Conservation (phyloP, 2,797 vertebrate species). For the Propithecus perrieri region DNA sequence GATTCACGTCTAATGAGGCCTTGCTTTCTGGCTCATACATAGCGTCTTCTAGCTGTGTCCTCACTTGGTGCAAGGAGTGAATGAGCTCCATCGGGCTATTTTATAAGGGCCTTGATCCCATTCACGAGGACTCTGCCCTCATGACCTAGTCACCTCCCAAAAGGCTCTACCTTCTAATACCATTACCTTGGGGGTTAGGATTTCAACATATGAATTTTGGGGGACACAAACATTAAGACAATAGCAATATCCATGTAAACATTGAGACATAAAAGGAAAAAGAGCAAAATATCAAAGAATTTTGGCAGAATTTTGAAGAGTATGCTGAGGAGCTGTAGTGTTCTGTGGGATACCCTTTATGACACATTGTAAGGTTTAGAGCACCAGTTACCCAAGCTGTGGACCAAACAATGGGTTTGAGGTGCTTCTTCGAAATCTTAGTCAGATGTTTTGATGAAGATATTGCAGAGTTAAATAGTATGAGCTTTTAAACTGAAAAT, state of each 20-base stretch:
- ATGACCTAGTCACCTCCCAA: neutral
- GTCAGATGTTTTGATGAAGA: neutral
- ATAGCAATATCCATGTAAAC: neutral
- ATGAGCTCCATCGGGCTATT: neutral
- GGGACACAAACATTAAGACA: neutral
- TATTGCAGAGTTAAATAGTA: neutral
- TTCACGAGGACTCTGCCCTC: no score
- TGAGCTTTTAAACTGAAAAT: neutral
- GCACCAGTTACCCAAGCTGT: neutral
- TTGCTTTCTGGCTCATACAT: neutral
- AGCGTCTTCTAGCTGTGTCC: neutral
- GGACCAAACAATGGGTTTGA: neutral
- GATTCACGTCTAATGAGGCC: neutral
- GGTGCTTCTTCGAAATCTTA: neutral
- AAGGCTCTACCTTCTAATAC: neutral
- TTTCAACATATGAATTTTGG: neutral
- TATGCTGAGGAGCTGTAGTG: neutral
- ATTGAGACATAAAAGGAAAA: neutral
- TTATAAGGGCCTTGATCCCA: neutral
- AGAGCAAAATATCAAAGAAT: neutral
- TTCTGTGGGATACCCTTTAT: neutral
- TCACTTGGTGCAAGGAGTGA: no score
- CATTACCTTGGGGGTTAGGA: neutral
- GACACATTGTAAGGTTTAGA: neutral
- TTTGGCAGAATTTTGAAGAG: neutral